Conservation (phyloP, 1,140 invertebrate species). For the Rhyacophila brunnea region DNA sequence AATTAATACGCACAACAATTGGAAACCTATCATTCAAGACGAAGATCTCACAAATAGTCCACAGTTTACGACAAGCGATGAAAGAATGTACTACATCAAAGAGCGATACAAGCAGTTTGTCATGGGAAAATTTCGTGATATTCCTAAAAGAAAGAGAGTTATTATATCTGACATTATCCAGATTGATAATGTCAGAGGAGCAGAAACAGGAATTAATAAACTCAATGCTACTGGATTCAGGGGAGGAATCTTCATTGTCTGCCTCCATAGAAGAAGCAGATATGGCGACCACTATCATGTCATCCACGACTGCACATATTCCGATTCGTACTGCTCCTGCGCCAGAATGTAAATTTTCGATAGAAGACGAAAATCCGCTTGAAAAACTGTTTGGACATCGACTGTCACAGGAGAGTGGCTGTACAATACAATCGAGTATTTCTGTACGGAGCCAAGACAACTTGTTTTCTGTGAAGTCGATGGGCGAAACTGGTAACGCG, state of each 20-base stretch:
- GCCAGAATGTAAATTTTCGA: not conserved
- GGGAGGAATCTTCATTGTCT: not conserved
- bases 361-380: not conserved
- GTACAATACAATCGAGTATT: too few species aligned
- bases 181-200: not conserved
- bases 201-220: too few species aligned
- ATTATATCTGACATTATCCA: not conserved
- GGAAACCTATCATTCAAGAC: too few species aligned
- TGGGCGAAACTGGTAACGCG: conserved; percentile 13
- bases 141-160: not conserved
- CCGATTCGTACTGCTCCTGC: conserved; percentile 5
- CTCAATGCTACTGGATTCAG: not conserved
- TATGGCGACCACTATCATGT: conserved; percentile 17
- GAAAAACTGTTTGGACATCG: not conserved
- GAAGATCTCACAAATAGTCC: too few species aligned
- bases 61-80: not conserved
- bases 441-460: not conserved
- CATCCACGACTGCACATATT: conserved; percentile 15
- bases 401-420: not conserved
- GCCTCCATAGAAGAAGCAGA: not conserved
- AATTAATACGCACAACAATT: too few species aligned
- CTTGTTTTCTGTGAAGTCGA: conserved; percentile 19
- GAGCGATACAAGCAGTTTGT: not conserved
- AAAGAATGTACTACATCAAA: not conserved
- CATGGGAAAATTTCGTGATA: not conserved